Base-by-base conservation (phyloP, 1,140 invertebrate species). In the Lutraria rhynchaena region DNA sequence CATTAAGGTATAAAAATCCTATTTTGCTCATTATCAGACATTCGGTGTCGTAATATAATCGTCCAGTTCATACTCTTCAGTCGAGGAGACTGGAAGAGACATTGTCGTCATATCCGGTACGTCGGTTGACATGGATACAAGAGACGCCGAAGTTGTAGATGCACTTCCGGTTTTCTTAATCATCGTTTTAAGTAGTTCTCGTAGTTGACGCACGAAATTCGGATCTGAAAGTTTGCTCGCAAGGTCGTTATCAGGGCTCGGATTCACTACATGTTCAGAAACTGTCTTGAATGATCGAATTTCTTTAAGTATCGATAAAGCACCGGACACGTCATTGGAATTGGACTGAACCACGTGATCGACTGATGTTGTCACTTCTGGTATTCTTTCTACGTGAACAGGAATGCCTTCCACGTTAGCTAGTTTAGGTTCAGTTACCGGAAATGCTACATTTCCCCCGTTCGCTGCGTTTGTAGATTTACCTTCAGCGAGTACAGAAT, bases 391-490 rank as follows among this genome's bases (percentile, higher is more conserved):
- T 1, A 61, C 15, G 33, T 61, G n/a, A n/a, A 61, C 58, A 2
- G 58, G 58, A 1, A 61, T n/a, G 7, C 58, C 58, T 37, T 61
- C 58, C 58, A 61, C 35, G 33, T 61, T 61, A n/a, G 58, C 58
- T 19, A 61, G 4, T 17, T 9, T 27, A 15, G 58, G 58, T 17
- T 11, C 29, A 5, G 5, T 27, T 33, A 3, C 13, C 3, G n/a
- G 2, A 3, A 33, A 1, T 17, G 33, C 31, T 1, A 7, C 27
- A 41, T 41, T 41, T 5, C 15, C 15, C 33, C 9, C n/a, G 4
- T 35, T 31, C 1, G 7, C 5, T 15, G 58, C 1, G 2, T 11
- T 9, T n/a, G 31, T 19, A 5, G 58, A 17, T 33, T 1, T 19
- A 19, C 29, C 1, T 22, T 41, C 15, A 15, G 37, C 37, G 5